Conservation (phyloP, 2,797 vertebrate species). For the Pelochelys cantorii region DNA sequence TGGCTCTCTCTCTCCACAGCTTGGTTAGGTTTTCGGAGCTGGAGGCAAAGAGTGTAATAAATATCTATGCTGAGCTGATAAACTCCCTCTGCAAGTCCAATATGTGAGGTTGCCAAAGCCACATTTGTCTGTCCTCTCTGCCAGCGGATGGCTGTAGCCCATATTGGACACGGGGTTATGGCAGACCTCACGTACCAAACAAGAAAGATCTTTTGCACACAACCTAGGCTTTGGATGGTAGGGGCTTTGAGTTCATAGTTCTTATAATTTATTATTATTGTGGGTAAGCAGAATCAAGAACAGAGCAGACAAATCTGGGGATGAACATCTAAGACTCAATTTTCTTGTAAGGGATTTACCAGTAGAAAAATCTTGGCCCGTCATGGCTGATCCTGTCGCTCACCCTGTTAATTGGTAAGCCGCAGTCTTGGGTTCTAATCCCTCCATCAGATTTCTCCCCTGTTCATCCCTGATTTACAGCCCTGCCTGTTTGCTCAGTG, state of each 20-base stretch:
- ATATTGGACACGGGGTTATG: not conserved
- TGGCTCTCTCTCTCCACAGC: not conserved
- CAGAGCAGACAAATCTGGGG: not conserved
- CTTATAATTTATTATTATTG: not conserved
- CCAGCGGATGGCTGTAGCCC: not conserved
- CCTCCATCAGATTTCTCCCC: not conserved
- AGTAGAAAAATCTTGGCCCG: not conserved
- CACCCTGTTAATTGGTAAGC: not conserved
- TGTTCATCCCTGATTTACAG: not conserved
- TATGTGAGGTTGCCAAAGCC: not conserved
- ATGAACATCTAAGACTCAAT: not conserved
- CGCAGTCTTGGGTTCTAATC: not conserved
- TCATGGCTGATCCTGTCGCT: not conserved
- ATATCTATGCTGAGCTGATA: not conserved
- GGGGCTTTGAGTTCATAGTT: not conserved
- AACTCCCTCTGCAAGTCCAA: not conserved
- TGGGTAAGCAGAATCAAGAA: not conserved
- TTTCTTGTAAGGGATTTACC: not conserved
- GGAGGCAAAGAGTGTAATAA: not conserved
- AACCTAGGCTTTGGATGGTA: not conserved
- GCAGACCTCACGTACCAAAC: not conserved
- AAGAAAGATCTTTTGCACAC: not conserved
- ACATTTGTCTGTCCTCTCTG: not conserved
- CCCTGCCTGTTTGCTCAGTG: not conserved
- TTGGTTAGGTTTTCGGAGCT: not conserved